These are phyloP conservation scores for Physocephala rufipes DNA, from an alignment of 2,888 invertebrate genomes.

Conservation along the genomic window DNA sequence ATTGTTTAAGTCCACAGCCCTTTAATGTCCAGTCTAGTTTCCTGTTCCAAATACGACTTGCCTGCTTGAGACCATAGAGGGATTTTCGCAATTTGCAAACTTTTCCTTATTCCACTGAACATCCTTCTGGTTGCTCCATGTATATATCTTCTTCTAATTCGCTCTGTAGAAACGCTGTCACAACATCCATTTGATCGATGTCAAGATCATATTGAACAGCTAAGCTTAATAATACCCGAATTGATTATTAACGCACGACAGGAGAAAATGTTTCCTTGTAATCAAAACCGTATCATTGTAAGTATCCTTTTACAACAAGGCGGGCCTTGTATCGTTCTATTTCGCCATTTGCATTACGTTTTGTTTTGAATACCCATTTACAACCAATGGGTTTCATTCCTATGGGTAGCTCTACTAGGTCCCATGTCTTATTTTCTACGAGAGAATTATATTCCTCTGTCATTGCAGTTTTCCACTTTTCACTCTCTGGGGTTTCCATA, in stretches of 20 bases:
- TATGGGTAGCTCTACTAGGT: conserved; percentile 21
- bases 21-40: background rate
- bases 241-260: too few relatives aligned
- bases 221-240: too few relatives aligned
- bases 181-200: conserved; percentile 16
- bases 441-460: background rate
- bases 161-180: too few relatives aligned
- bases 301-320: background rate
- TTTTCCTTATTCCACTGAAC: background rate
- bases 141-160: background rate
- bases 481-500: background rate
- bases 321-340: conserved; percentile 10
- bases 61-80: background rate
- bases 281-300: background rate
- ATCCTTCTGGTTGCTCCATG: background rate
- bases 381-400: conserved; percentile 28
- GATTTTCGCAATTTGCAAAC: background rate
- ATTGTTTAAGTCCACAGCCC: background rate
- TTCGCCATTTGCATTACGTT: conserved; percentile 32
- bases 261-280: background rate
- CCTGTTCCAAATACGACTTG: background rate
- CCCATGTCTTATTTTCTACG: conserved; percentile 26
- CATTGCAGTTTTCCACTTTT: background rate
- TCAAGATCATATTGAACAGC: background rate
- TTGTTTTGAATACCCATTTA: conserved; percentile 36